phyloP scores from a whole-genome alignment of 2,888 invertebrate genomes.

The Coenonympha glycerion region DNA sequence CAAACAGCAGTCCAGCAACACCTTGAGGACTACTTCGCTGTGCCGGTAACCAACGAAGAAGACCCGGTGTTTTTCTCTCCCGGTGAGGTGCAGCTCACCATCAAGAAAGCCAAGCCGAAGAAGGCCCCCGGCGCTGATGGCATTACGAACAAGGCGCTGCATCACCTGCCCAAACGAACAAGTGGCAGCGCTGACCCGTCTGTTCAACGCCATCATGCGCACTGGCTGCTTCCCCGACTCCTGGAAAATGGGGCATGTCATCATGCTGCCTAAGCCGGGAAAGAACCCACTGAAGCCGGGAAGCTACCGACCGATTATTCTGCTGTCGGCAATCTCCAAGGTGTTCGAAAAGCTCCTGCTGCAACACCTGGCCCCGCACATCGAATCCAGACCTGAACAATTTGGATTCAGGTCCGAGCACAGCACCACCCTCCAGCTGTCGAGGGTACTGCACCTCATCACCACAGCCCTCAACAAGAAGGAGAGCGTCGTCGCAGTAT shows the following conservation, averaged over 20 bases:
- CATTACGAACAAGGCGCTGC: slow-evolving; percentile 17
- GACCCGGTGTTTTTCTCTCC: not conserved
- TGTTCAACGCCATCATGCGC: slow-evolving; percentile 26
- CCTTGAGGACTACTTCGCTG: not conserved
- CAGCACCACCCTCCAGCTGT: slow-evolving; percentile 33
- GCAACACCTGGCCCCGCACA: not conserved
- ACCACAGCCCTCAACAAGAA: slow-evolving; percentile 22
- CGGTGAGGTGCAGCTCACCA: not conserved
- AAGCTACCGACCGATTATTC: slow-evolving; percentile 30
- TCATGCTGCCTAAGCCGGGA: slow-evolving; percentile 28
- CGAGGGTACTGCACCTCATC: slow-evolving; percentile 29
- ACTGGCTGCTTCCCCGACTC: slow-evolving; percentile 15
- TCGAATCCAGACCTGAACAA: slow-evolving; percentile 23
- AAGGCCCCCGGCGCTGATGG: slow-evolving; percentile 27
- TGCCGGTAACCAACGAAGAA: no score
- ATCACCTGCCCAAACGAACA: slow-evolving; percentile 10
- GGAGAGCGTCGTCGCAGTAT: slow-evolving; percentile 25
- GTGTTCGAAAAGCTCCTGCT: slow-evolving; percentile 31
- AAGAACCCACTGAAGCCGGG: slow-evolving; percentile 25
- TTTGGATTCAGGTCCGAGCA: slow-evolving; percentile 30
- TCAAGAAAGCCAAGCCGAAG: not conserved
- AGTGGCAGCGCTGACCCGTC: slow-evolving; percentile 14
- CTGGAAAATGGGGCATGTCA: slow-evolving; percentile 28
- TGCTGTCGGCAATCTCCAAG: slow-evolving; percentile 26
- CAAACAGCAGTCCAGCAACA: not conserved